These are phyloP conservation scores for Neomicropteryx cornuta DNA, from an alignment of 1,140 invertebrate genomes.

Conservation along the genomic window DNA sequence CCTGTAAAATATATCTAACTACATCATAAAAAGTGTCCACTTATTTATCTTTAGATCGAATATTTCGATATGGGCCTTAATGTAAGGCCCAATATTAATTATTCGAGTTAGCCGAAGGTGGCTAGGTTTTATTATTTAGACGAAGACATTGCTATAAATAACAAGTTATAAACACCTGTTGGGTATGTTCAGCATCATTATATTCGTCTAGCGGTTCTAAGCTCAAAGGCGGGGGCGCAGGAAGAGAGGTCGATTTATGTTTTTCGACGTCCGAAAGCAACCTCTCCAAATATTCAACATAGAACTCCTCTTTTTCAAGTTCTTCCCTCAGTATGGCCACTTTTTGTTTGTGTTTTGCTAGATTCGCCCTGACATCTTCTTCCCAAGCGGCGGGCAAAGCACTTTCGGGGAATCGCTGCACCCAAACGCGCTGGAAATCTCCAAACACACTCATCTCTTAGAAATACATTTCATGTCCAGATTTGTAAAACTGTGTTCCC, in stretches of 20 bases:
- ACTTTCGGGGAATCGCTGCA: constrained; percentile 78
- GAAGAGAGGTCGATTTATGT: constrained; percentile 38
- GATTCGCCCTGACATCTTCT: constrained; percentile 78
- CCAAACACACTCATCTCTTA: constrained; percentile 72
- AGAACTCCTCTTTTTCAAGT: constrained; percentile 80
- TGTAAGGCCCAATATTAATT: too few species aligned
- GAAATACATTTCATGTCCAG: neutral
- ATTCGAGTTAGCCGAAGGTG: too few species aligned
- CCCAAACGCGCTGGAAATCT: constrained; percentile 81
- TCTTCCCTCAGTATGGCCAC: constrained; percentile 69
- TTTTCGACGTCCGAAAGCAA: constrained; percentile 71
- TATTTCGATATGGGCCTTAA: too few species aligned
- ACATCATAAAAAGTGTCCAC: too few species aligned
- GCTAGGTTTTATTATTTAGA: too few species aligned
- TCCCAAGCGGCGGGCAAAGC: constrained; percentile 82
- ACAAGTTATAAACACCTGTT: too few species aligned
- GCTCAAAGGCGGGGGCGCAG: neutral
- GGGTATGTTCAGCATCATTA: constrained; percentile 23
- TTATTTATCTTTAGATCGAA: too few species aligned
- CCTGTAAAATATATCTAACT: too few species aligned
- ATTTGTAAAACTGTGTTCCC: too few species aligned
- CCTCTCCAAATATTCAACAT: constrained; percentile 78
- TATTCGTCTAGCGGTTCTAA: constrained; percentile 18
- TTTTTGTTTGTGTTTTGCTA: constrained; percentile 77
- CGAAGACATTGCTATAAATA: too few species aligned